Evolutionary conservation across 2,888 invertebrate species (phyloP), one percentile per base, ranked within the genome.

Genomic region (Sarcophaga subvicina): DNA sequence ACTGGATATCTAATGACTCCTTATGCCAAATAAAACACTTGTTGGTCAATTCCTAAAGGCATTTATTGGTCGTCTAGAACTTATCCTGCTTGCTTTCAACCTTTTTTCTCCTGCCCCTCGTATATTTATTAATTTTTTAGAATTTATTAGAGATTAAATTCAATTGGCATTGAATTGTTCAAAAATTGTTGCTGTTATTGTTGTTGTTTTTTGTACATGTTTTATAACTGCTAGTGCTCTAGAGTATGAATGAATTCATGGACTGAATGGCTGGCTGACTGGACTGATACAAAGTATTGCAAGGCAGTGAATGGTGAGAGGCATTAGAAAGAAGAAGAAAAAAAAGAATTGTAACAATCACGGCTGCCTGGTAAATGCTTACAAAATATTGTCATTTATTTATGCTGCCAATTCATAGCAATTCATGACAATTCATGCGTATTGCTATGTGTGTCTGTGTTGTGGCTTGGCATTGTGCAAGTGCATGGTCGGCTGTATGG

Each of bases 91-190:
- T 12, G 17, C 54, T 54, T 54, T 17, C 12, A 4, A 14, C 1
- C 49, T 49, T 11, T 14, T 49, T 49, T 2, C 11, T 10, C 14
- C 14, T 12, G 1, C 14, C 12, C 54, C 10, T 2, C 54, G 4
- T 54, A 14, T 54, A 12, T 54, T 14, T 54, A 4, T 3, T 17
- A 54, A 54, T 14, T 54, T 54, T 54, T 14, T 54, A 77, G 54
- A 81, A 78, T 81, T 86, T 86, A 82, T 86, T 86, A 79, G 76
- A 86, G 71, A 82, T 86, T 85, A 66, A 79, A 82, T 79, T 86
- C 79, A 82, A 80, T 82, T 86, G 82, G 67, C 71, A 86, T 86
- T 86, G 82, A 82, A 85, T 85, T 76, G 82, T 82, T 81, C 10
- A 71, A 81, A 71, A 81, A 85, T 81, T 47, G 63, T 64, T 69